Evolutionary conservation across 64 coral and sea anemone genomes (phyloP).

Genomic region (Montipora foliosa): DNA sequence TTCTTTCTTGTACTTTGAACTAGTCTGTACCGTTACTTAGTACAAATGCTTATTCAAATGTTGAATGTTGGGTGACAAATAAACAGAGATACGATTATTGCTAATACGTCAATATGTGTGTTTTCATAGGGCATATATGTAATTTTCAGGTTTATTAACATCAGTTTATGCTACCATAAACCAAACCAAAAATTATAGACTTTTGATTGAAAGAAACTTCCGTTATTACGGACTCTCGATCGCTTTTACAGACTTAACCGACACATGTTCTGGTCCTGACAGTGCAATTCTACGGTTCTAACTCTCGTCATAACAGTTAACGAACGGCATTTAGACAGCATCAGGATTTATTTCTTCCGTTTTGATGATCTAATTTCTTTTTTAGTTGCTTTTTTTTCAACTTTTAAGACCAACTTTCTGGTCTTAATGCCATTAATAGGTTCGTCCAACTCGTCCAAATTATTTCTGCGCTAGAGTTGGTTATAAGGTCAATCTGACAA

Average conservation of each 20-base stretch:
- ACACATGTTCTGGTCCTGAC: constrained; percentile 4
- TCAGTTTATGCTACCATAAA: too few species aligned
- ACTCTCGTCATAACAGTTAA: constrained; percentile 15
- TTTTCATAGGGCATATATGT: too few species aligned
- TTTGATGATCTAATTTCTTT: neutral
- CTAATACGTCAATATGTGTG: too few species aligned
- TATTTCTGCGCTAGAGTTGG: neutral
- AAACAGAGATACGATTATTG: too few species aligned
- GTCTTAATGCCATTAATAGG: neutral
- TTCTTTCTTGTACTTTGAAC: too few species aligned
- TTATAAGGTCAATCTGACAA: too few species aligned
- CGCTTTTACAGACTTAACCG: constrained; percentile 7
- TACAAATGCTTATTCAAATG: too few species aligned
- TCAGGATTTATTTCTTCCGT: neutral
- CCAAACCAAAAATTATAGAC: neutral
- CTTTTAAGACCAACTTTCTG: neutral
- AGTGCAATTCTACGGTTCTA: neutral
- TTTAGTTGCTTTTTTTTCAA: neutral
- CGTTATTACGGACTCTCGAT: neutral
- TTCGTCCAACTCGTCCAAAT: neutral
- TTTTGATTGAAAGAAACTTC: neutral
- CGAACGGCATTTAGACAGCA: neutral
- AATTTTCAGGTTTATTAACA: too few species aligned
- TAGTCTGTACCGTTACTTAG: too few species aligned
- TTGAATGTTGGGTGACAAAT: too few species aligned